Evolutionary conservation across 1,140 invertebrate species (phyloP), one percentile per base, ranked within the genome.

Genomic region (Maniola jurtina): DNA sequence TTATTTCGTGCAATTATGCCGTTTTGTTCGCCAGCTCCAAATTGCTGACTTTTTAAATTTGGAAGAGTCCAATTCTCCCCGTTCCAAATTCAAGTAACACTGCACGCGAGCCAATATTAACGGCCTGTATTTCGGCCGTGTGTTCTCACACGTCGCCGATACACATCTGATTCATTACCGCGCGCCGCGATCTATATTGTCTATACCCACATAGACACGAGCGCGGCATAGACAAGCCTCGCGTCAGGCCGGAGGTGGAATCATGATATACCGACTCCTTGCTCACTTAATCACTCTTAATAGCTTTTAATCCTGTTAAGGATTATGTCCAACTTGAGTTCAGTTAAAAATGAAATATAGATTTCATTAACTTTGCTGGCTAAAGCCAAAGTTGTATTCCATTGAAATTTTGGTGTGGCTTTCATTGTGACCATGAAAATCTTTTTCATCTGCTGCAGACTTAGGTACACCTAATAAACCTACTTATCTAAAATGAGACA

Each of bases 101-200:
- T 76, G 81, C 86, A 90, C 88, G 88, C 88, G 84, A 90, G 83
- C 81, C 69, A 79, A 79, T 88, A 88, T 89, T 89, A 88, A 90
- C 84, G 76, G 79, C 79, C 64, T 73, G 80, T 87, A 88, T 86
- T 89, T 86, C 72, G 87, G 84, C 84, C 86, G 87, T 89, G 83
- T 88, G 87, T 88, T 88, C 86, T 85, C 87, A 89, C 87, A 88
- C 87, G 86, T 88, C 85, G 64, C 80, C 72, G 87, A 89, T 89
- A 89, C 87, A 86, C 83, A 89, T 89, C 87, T 89, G 87, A 89
- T 89, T 89, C 87, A 89, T 89, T 88, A 86, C 87, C 75, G 75
- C 75, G 73, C 77, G 72, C 74, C 66, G 60, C 77, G 79, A 76
- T 84, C 81, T 80, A 79, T 75, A 81, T 79, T 78, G 77, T 82